Evolutionary conservation across 2,888 invertebrate genomes (phyloP), one percentile per base, ranked within the genome.

Genomic region (Matsumyia berberina): DNA sequence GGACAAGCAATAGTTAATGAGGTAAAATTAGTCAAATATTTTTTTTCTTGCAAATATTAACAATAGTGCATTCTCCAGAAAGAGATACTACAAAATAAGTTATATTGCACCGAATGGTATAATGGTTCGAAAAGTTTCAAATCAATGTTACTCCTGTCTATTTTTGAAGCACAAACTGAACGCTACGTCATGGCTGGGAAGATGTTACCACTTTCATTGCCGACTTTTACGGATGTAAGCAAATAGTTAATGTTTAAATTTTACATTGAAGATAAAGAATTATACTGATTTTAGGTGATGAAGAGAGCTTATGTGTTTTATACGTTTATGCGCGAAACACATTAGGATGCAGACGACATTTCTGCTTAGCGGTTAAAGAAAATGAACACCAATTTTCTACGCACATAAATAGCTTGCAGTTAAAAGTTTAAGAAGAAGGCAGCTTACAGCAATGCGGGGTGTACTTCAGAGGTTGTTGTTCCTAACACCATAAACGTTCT

Each of bases 101-200:
- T 81, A 12, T 81, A 81, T 9, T 81, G 55, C 46, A 15, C 57
- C 9, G 51, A 70, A 15, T 76, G 76, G 81, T 76, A 81, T 51
- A 49, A 64, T 11, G 39, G 39, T 7, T 70, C 76, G 24, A 62
- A 42, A 9, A 70, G 51, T 0, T 12, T 64, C 2, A 76, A 70
- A 15, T 12, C 42, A 3, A 69, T 81, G 76, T 8, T 81, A 8
- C 55, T 81, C 8, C 35, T 76, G 11, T 64, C 70, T 12, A 58
- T 70, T 8, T 33, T 53, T 4, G 58, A 64, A 4, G 42, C 64
- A 9, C 81, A 81, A n/a, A 53, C 44, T 8, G 58, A 70, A 7
- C 44, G 37, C 0, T 81, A 69, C 39, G 12, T 81, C 12, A 70
- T 37, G n/a, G 76, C 70, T 37, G 81, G 76, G 0, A 51, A 35